Conservation (phyloP, 2,113 vertebrate species). For the Campylorhamphus procurvoides region DNA sequence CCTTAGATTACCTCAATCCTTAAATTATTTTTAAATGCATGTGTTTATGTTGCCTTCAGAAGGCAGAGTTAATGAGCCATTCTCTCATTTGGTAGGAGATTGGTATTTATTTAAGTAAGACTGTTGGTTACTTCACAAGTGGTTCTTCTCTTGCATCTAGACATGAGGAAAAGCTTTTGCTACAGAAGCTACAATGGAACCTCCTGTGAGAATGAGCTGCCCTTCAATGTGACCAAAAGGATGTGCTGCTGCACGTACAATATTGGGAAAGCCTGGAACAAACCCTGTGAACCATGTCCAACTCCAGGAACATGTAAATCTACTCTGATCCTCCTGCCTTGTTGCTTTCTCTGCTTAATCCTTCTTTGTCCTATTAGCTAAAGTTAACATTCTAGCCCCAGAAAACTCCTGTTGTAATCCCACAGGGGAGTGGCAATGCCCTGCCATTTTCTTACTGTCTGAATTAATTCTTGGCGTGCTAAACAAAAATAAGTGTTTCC, state of each 20-base stretch:
- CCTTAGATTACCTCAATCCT: not conserved
- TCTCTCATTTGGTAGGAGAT: not conserved
- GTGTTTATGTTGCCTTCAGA: not conserved
- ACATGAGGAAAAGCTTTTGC: conserved; percentile 88
- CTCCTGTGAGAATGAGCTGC: conserved; percentile 82
- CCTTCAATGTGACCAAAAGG: conserved; percentile 83
- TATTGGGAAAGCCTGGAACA: conserved; percentile 87
- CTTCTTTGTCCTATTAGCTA: not conserved
- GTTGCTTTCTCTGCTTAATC: not conserved
- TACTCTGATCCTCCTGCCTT: not conserved
- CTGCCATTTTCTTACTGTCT: not conserved
- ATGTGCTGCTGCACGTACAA: conserved; percentile 88
- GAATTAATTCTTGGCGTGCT: not conserved
- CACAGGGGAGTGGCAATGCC: not conserved
- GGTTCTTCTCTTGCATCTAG: conserved; percentile 49
- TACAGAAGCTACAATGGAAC: conserved; percentile 84
- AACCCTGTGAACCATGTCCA: conserved; percentile 82
- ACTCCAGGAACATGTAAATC: conserved; percentile 77
- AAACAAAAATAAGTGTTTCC: not conserved
- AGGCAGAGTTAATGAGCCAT: not conserved
- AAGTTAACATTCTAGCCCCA: not conserved
- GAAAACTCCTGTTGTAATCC: not conserved
- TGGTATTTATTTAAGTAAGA: not conserved
- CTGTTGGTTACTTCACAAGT: not conserved
- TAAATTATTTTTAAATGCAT: not conserved